A percentile compares a stretch with the other conserved stretches of the same genome.
phyloP scores from a whole-genome alignment of 1,140 invertebrate species.

The Subanguina moxae region DNA sequence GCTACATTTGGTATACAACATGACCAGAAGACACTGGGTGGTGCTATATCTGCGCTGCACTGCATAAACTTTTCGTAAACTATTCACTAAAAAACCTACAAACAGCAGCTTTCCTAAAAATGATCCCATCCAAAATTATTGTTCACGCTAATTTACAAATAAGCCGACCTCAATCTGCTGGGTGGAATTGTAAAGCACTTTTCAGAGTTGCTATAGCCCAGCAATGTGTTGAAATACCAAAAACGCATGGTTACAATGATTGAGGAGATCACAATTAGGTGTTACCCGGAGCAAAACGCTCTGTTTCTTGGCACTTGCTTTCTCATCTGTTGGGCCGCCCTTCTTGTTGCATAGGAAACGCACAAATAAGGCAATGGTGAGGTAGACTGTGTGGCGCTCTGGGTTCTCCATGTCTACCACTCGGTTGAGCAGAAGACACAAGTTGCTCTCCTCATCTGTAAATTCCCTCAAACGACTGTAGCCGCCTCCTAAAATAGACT shows the following conservation, averaged over 20 bases:
- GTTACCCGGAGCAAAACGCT: constrained; percentile 29
- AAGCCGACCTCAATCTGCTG: constrained; percentile 77
- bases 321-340: constrained; percentile 68
- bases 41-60: too few species aligned
- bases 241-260: constrained; percentile 68
- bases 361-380: constrained; percentile 90
- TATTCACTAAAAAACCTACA: constrained; percentile 66
- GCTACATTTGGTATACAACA: too few species aligned
- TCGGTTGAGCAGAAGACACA: constrained; percentile 64
- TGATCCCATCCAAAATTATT: too few species aligned
- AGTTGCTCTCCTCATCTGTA: constrained; percentile 65
- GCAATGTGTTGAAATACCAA: constrained; percentile 81
- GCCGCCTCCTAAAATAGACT: not conserved
- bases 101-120: constrained; percentile 75
- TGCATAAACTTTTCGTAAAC: too few species aligned
- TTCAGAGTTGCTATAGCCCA: constrained; percentile 87
- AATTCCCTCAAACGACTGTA: constrained; percentile 61
- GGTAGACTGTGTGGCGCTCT: constrained; percentile 78
- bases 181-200: constrained; percentile 84
- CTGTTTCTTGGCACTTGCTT: constrained; percentile 68
- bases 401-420: constrained; percentile 87
- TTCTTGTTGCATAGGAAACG: constrained; percentile 67
- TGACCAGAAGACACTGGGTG: too few species aligned
- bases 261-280: too few species aligned
- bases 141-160: too few species aligned